These are phyloP conservation scores for Neoaliturus tenellus DNA, from an alignment of 2,888 invertebrate genomes.

Conservation along the genomic window DNA sequence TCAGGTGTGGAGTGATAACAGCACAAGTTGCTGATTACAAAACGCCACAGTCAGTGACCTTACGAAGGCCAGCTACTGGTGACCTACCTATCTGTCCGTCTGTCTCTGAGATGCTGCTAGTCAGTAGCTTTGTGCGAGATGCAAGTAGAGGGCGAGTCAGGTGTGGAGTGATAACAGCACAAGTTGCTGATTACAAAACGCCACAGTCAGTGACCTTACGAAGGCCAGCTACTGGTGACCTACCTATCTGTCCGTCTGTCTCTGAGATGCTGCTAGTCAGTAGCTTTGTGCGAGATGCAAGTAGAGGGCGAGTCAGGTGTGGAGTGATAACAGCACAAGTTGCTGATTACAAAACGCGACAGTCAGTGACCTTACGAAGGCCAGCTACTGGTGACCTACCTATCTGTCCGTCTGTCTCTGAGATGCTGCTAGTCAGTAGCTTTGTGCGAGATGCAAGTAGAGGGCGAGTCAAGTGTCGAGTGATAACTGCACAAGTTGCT, in stretches of 20 bases:
- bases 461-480: too few species aligned
- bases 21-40: conserved; percentile 7
- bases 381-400: too few species aligned
- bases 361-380: too few species aligned
- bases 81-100: neutral
- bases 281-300: too few species aligned
- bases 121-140: neutral
- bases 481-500: too few species aligned
- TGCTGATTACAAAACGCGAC: too few species aligned
- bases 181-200: conserved; percentile 23
- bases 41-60: neutral
- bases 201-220: neutral
- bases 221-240: conserved; percentile 18
- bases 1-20: neutral
- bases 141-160: neutral
- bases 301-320: too few species aligned
- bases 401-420: too few species aligned
- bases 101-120: neutral
- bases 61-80: neutral
- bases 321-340: too few species aligned
- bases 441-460: too few species aligned
- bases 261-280: too few species aligned
- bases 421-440: too few species aligned
- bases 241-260: conserved; percentile 9
- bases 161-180: conserved; percentile 1